Base-by-base conservation (phyloP, 2,888 invertebrate genomes). In the Brenthis ino region DNA sequence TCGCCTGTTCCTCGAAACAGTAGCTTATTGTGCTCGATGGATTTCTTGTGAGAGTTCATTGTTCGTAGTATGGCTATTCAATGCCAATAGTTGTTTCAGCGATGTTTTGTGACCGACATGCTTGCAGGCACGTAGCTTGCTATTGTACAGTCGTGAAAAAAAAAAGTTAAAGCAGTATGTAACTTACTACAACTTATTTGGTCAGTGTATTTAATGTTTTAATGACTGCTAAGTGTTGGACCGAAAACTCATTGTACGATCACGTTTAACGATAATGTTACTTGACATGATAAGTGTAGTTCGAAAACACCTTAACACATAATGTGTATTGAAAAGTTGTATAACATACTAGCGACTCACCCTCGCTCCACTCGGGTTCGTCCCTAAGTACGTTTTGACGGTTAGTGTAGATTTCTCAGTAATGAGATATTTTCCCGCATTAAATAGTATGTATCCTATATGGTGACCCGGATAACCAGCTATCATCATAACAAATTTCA, bases 1-100 rank as follows among this genome's bases (percentile, higher is more conserved):
- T 37, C 66, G 78, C 79, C 76, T 82, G 77, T 89, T 85, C 85
- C 73, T 69, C 83, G 87, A 87, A 88, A 90, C 88, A 88, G 87
- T 85, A 82, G 88, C 82, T 81, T 80, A 82, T 87, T 89, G 86
- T 89, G 82, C 69, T 65, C 65, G 70, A 65, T 63, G 67, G 68
- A 64, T 67, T 65, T 28, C 61, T 61, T 70, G 68, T 72, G 72
- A 72, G 75, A 66, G 70, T 53, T 68, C 72, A 75, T 77, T 77
- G 76, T 76, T 76, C 67, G 68, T 64, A 57, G 67, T 68, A 67
- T 63, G 64, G 69, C 64, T 67, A 65, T 54, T 67, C 61, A 67
- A 61, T 67, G 67, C 61, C 55, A 61, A 71, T 70, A 66, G 71
- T 68, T 77, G 79, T 79, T 81, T 77, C 79, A 66, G 76, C 75